Conservation (phyloP, 2,113 vertebrate species). For the Pelecanoides urinatrix region DNA sequence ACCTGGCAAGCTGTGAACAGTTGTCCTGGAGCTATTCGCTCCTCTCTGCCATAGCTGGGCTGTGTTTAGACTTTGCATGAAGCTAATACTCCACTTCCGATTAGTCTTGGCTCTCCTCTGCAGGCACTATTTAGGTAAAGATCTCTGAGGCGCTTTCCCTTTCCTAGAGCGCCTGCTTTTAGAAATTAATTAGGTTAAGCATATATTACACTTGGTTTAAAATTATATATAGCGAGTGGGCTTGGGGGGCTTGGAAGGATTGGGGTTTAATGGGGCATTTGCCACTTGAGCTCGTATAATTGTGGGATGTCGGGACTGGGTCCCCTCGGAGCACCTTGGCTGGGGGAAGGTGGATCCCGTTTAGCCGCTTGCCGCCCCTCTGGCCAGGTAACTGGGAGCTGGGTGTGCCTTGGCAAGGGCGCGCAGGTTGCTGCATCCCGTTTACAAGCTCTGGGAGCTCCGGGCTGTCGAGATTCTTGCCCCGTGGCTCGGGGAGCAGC, state of each 20-base stretch:
- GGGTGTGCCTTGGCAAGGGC: neutral
- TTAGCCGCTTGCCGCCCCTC: neutral
- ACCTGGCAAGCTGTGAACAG: constrained; percentile 58
- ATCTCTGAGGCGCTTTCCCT: constrained; percentile 43
- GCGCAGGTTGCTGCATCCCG: neutral
- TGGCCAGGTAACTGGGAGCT: neutral
- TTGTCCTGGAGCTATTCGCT: constrained; percentile 38
- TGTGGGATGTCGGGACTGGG: neutral
- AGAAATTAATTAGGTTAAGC: constrained; percentile 60
- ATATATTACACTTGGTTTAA: constrained; percentile 29
- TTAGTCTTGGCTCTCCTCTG: constrained; percentile 37
- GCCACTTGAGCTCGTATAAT: neutral
- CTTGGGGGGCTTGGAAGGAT: neutral
- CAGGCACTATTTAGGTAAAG: constrained; percentile 45
- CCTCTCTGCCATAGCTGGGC: neutral
- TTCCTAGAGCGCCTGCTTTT: constrained; percentile 53
- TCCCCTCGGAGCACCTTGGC: neutral
- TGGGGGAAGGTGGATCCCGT: neutral
- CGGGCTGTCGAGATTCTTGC: neutral
- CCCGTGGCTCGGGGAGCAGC: neutral
- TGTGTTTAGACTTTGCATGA: constrained; percentile 18
- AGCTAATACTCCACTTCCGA: constrained; percentile 62
- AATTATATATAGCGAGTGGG: neutral
- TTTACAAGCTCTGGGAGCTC: neutral
- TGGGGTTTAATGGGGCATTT: neutral